Base-by-base conservation (phyloP, 92 coral and sea anemone species). In the Epizoanthus rinbou region DNA sequence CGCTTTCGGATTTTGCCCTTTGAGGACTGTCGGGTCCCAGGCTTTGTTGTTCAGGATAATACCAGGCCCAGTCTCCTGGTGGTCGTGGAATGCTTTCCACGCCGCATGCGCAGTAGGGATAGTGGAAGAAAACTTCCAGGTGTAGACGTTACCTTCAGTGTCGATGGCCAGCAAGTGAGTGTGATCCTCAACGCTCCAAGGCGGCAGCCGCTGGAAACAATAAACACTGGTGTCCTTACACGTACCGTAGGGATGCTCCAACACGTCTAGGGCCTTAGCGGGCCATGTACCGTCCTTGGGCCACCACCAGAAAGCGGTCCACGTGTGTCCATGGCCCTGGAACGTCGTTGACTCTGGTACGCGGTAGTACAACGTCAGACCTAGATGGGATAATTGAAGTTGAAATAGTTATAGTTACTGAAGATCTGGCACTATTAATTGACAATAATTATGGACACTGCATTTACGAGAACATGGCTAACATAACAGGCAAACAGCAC, bases 261-360 rank as follows among this genome's bases (percentile, higher is more conserved):
- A 85, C 15, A 91, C 95, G 74, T 91, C 95, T 11, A 35, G 57
- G 22, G 64, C 87, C 25, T 22, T 57, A 24, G 54, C 41, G 50
- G 95, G 91, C 95, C 92, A 89, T 17, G 80, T 28, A 22, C 84
- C 91, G 17, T 91, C 95, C 17, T 86, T 82, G n/a, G 91, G 87
- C 85, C 92, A 91, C 95, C 95, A 91, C 95, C 95, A 91, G 63
- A 91, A 91, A 28, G 86, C 89, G 33, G 82, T 87, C 95, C 95
- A 91, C 1, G 64, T 88, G 25, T 73, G 69, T 1, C 89, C 92
- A 74, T 82, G 87, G 63, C 33, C 80, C 23, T 83, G 69, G 57
- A 86, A 82, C 54, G 71, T 85, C 58, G 73, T 59, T 6, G 76
- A 43, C 50, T 65, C 86, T 25, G 85, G 86, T 24, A 86, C 83